Evolutionary conservation across 2,113 vertebrate species (phyloP).

Genomic region (Puma concolor): DNA sequence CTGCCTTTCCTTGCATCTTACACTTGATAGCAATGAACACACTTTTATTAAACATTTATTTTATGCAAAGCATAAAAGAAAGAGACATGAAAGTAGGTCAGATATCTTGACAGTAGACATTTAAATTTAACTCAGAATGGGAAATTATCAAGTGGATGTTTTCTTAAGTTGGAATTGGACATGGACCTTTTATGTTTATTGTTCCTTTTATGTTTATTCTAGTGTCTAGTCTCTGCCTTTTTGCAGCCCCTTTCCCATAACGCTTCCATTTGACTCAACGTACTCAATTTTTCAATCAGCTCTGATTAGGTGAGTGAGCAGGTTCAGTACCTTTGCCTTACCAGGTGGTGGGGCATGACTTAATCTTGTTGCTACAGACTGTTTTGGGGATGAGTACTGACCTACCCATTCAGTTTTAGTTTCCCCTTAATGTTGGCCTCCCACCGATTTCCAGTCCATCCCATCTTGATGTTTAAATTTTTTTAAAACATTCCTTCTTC

Average conservation of each 20-base stretch:
- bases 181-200: not conserved
- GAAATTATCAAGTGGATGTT: not conserved
- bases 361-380: not conserved
- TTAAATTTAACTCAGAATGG: not conserved
- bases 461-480: not conserved
- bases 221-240: not conserved
- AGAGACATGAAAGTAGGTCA: not conserved
- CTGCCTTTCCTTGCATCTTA: not conserved
- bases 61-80: not conserved
- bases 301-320: not conserved
- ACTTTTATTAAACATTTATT: not conserved
- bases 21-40: not conserved
- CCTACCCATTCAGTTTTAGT: not conserved
- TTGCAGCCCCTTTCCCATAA: not conserved
- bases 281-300: not conserved
- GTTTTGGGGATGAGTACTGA: not conserved
- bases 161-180: not conserved
- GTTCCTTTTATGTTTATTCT: slow-evolving; percentile 16
- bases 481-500: not conserved
- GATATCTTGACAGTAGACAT: not conserved
- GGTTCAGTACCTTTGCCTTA: not conserved
- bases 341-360: too few relatives aligned
- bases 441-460: not conserved
- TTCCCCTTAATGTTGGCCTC: not conserved
- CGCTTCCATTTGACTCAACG: not conserved